Evolutionary conservation across 2,888 invertebrate species (phyloP), one percentile per base, ranked within the genome.

Genomic region (Drosophila trichaetosa): DNA sequence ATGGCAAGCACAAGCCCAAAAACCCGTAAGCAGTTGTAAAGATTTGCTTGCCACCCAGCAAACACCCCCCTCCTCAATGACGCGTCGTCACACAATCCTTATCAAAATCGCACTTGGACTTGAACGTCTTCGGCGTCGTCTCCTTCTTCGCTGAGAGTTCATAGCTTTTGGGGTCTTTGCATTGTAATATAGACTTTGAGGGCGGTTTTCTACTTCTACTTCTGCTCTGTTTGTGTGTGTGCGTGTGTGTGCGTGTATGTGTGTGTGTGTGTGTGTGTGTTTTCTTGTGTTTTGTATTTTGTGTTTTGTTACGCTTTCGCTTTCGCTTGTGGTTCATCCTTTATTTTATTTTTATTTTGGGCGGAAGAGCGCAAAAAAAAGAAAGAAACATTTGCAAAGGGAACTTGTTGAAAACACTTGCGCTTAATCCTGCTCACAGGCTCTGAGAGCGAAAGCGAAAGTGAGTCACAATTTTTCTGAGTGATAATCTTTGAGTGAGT

Each of bases 371-470:
- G 16, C 24, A 46, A 16, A 24, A 24, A 16, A 46, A 52, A 2
- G 4, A 51, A 4, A 0, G 18, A 66, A 66, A 49, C 58, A 66
- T 64, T 68, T 75, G 56, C 52, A 65, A 34, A 27, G 71, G 69
- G 69, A 80, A 87, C 87, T 89, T 87, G 87, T 89, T 89, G 89
- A 87, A 89, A 88, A 84, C 84, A 88, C 90, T 88, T 88, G 88
- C 81, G 72, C 71, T 79, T 81, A 69, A 29, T 38, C 71, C 62
- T 42, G n/a, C 24, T 46, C 60, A 49, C 42, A 57, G n/a, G 6
- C 31, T 42, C 51, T 18, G 52, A 52, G 51, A 63, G 73, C 21
- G 42, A 24, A 54, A 80, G 69, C 68, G 76, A 51, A 59, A 81
- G 69, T 83, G 86, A 71, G 87, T 70, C 73, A 61, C 46, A 34